Base-by-base conservation (phyloP, 1,140 invertebrate genomes). In the Triops longicaudatus region DNA sequence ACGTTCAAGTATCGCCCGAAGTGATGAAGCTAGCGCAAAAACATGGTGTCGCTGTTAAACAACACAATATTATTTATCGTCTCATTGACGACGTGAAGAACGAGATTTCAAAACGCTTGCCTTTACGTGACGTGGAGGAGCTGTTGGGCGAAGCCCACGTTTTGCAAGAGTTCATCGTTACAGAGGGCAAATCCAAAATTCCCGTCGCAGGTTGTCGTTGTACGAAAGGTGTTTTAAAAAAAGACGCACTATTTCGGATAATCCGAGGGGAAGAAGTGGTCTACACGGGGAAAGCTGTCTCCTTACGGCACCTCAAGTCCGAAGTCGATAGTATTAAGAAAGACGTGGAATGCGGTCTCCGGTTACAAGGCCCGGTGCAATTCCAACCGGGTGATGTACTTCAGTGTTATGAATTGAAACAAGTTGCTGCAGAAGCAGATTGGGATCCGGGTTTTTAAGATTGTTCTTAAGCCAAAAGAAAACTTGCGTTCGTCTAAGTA, bases 171-270 rank as follows among this genome's bases (percentile, higher is more conserved):
- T 98, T 98, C 83, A 81, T 90, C 76, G 90, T 98, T 37, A 93
- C 89, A 28, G 92, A 95, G 80, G 90, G 90, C 37, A 91, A 88
- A 81, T 93, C 93, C 81, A 93, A 94, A 83, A 85, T 95, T 0
- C 90, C 90, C 4, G 91, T 98, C 6, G 96, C 95, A 1, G 97
- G 97, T 0, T 96, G 93, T 81, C 86, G 91, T 22, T 98, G 95
- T 83, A 85, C 85, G 0, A 92, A 92, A 84, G 96, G 96, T 1
- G 80, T 86, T 1, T 85, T 98, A 0, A 89, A 91, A 79, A 91
- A 91, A 82, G 85, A 86, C 75, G 89, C 87, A 1, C 80, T 86
- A 1, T 96, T 90, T 83, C 88, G 89, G 80, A 79, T 98, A 17
- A 77, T 92, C 0, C 84, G 95, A n/a, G 85, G 87, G n/a, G 86